Conservation (phyloP, 2,113 vertebrate genomes). For the Lagopus muta region DNA sequence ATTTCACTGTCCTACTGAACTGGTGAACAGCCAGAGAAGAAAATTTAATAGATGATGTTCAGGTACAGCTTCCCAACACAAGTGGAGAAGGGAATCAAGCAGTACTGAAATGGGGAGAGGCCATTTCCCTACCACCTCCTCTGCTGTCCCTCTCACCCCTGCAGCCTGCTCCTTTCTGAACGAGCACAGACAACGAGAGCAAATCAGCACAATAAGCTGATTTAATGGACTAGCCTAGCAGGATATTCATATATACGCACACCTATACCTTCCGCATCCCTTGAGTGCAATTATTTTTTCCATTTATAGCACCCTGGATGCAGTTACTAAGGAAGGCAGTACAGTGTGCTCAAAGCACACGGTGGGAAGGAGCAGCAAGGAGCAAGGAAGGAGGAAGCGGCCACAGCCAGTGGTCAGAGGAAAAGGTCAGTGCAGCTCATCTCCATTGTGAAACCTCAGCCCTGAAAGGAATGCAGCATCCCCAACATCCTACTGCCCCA, state of each 20-base stretch:
- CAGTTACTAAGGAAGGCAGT: background rate
- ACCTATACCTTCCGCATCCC: background rate
- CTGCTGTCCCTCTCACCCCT: background rate
- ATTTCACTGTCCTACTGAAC: background rate
- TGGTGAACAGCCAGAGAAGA: background rate
- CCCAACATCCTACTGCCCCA: background rate
- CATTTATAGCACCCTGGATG: background rate
- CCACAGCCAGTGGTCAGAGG: background rate
- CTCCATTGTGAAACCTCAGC: constrained; percentile 10
- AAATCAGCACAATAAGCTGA: background rate
- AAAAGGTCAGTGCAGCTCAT: constrained; percentile 49
- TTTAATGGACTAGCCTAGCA: background rate
- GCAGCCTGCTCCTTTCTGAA: background rate
- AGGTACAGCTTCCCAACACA: background rate
- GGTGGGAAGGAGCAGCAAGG: background rate
- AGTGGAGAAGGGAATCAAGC: background rate
- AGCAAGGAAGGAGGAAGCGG: constrained; percentile 34
- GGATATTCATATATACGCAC: accelerated
- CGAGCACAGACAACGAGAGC: accelerated
- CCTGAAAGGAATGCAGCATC: no score
- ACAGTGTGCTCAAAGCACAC: background rate
- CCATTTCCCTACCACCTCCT: background rate
- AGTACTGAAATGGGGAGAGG: background rate
- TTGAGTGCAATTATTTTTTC: background rate
- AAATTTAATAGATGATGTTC: background rate